Evolutionary conservation across 2,888 invertebrate species (phyloP).

Genomic region (Penaeus monodon): DNA sequence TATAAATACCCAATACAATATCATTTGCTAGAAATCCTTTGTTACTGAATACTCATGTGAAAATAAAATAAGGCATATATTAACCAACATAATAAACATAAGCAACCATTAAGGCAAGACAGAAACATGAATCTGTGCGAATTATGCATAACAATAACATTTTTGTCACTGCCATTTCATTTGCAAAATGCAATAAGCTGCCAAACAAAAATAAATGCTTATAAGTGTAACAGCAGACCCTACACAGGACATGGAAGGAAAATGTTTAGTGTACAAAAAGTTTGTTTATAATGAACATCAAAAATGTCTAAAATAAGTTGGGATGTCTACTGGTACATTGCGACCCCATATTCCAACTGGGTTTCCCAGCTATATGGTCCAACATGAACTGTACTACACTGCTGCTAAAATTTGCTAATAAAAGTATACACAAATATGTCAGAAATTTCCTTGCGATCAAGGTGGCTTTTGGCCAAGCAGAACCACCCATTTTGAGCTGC

Average conservation of each 20-base stretch:
- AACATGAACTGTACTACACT: constrained; percentile 39
- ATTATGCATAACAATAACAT: constrained; percentile 42
- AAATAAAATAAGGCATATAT: constrained; percentile 61
- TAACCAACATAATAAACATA: constrained; percentile 48
- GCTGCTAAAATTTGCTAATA: constrained; percentile 32
- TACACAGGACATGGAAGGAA: constrained; percentile 39
- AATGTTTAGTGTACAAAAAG: constrained; percentile 40
- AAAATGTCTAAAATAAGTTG: constrained; percentile 24
- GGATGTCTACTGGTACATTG: constrained; percentile 32
- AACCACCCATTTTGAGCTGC: constrained; percentile 22
- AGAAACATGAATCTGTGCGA: constrained; percentile 44
- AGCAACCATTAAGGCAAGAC: constrained; percentile 48
- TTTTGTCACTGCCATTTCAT: constrained; percentile 29
- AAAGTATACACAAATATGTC: constrained; percentile 42
- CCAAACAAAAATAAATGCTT: constrained; percentile 43
- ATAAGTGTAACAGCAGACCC: constrained; percentile 43
- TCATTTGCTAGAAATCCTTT: constrained; percentile 62
- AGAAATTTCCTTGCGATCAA: constrained; percentile 28
- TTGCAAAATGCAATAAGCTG: constrained; percentile 32
- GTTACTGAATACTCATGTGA: constrained; percentile 60
- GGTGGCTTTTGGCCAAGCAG: constrained; percentile 26
- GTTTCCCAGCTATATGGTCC: constrained; percentile 30
- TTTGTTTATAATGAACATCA: constrained; percentile 36
- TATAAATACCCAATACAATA: constrained; percentile 65
- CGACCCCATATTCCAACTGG: constrained; percentile 39